Evolutionary conservation across 64 coral and sea anemone genomes (phyloP).

Genomic region (Astreopora myriophthalma): DNA sequence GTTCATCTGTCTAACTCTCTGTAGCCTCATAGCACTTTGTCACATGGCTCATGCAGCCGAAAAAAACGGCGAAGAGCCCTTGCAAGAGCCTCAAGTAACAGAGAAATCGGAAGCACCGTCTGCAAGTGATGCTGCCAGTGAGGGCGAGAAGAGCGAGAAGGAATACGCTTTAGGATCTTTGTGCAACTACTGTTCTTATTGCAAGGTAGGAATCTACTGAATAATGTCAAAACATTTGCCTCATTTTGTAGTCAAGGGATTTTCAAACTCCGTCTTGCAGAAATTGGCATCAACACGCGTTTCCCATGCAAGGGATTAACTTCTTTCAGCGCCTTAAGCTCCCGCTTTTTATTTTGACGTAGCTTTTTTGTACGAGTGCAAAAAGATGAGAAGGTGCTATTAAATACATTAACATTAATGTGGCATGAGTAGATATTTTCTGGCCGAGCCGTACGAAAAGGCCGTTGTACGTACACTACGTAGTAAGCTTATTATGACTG

Average conservation of each 20-base stretch:
- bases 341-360: too few species aligned
- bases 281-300: background rate
- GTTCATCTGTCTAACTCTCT: background rate
- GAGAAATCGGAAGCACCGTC: background rate
- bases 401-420: too few species aligned
- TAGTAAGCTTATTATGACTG: too few species aligned
- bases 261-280: background rate
- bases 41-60: background rate
- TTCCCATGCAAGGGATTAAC: background rate
- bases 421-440: too few species aligned
- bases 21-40: background rate
- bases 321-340: too few species aligned
- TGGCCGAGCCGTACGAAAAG: too few species aligned
- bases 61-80: conserved; percentile 32
- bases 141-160: conserved; percentile 33
- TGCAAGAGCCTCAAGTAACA: conserved; percentile 40
- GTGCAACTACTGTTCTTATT: conserved; percentile 92
- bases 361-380: too few species aligned
- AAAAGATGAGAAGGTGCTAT: too few species aligned
- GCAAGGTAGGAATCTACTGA: conserved; percentile 78
- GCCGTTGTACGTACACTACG: too few species aligned
- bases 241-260: background rate
- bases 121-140: background rate
- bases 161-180: conserved; percentile 79
- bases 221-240: background rate